A percentile compares a stretch with the other conserved stretches of the same genome.
Evolutionary conservation across 1,140 invertebrate genomes (phyloP).

Genomic region (Drosophila setifemur): DNA sequence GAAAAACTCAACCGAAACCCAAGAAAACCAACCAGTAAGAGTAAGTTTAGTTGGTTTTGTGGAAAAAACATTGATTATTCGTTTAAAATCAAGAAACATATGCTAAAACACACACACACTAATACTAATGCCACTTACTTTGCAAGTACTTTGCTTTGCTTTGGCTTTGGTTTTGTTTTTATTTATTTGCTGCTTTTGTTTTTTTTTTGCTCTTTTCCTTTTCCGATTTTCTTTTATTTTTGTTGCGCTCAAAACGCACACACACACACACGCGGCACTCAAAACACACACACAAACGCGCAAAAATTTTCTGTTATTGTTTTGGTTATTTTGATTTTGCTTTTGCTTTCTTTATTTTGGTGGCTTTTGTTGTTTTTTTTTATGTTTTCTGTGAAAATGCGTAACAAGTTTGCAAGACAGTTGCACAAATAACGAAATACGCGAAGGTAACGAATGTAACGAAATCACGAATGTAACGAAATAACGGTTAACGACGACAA

Average conservation of each 20-base stretch:
- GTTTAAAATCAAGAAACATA: constrained; percentile 29
- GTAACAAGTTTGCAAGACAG: constrained; percentile 26
- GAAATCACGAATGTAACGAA: constrained; percentile 14
- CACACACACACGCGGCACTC: constrained; percentile 17
- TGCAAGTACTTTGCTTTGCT: not conserved
- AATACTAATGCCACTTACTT: not conserved
- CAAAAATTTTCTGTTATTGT: constrained; percentile 52
- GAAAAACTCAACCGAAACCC: constrained; percentile 1
- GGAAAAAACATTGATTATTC: not conserved
- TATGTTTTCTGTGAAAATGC: constrained; percentile 30
- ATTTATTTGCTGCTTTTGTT: constrained; percentile 25
- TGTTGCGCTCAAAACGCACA: constrained; percentile 29
- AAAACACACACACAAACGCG: not conserved
- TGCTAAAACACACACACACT: constrained; percentile 27
- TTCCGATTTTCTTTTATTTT: constrained; percentile 28
- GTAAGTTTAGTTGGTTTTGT: not conserved
- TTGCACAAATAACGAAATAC: not conserved
- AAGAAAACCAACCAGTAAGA: not conserved
- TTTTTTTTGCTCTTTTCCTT: not conserved
- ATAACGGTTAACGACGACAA: constrained; percentile 23
- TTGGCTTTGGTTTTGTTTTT: constrained; percentile 11
- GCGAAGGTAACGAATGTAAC: constrained; percentile 29
- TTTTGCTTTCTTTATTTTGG: constrained; percentile 3
- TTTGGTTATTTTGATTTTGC: constrained; percentile 25
- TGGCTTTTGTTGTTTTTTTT: constrained; percentile 6